Conservation (phyloP, 2,888 invertebrate genomes). For the Andrena haemorrhoa region DNA sequence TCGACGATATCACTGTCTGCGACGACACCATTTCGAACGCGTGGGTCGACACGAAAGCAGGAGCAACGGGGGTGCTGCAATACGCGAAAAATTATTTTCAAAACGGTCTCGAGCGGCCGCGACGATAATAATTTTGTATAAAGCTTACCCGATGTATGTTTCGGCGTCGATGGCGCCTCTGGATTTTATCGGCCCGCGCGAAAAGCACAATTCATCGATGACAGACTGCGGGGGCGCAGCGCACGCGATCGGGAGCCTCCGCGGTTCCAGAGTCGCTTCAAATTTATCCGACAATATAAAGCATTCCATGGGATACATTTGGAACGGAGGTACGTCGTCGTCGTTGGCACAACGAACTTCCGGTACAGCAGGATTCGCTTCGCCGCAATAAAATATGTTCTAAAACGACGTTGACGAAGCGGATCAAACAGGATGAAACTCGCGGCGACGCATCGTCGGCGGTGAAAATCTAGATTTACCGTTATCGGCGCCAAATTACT, state of each 20-base stretch:
- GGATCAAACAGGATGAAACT: background rate
- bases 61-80: slow-evolving; percentile 7
- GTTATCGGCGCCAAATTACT: slow-evolving; percentile 59
- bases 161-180: slow-evolving; percentile 58
- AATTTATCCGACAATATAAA: slow-evolving; percentile 78
- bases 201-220: slow-evolving; percentile 67
- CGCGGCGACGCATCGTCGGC: background rate
- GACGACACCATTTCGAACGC: slow-evolving; percentile 32
- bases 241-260: slow-evolving; percentile 51
- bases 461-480: slow-evolving; percentile 65
- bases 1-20: background rate
- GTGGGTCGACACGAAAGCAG: slow-evolving; percentile 36
- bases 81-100: background rate
- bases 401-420: slow-evolving; percentile 45
- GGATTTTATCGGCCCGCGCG: slow-evolving; percentile 64
- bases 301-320: slow-evolving; percentile 79
- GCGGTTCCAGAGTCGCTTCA: slow-evolving; percentile 71
- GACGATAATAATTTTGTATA: background rate
- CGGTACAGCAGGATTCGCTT: slow-evolving; percentile 75
- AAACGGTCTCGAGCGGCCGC: background rate
- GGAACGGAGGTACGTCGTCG: slow-evolving; percentile 74
- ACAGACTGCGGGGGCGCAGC: slow-evolving; percentile 51
- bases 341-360: slow-evolving; percentile 65
- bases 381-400: slow-evolving; percentile 79
- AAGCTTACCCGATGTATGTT: slow-evolving; percentile 63